Evolutionary conservation across 2,888 invertebrate species (phyloP).

Genomic region (Ochropacha duplaris): DNA sequence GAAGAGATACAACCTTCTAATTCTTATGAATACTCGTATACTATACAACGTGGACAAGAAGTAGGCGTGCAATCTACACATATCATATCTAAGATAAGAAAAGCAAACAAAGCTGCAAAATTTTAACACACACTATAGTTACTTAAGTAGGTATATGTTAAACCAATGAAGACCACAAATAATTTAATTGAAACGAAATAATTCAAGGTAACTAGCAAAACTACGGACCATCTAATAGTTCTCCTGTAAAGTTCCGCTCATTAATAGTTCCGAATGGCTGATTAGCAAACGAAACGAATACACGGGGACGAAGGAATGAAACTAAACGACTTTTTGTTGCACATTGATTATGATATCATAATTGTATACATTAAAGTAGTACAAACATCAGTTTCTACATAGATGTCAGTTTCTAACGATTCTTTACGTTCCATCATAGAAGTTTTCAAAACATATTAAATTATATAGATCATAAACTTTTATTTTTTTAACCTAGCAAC

Average conservation of each 20-base stretch:
- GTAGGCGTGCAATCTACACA: too few species aligned
- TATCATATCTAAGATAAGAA: too few species aligned
- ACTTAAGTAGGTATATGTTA: too few species aligned
- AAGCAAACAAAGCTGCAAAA: too few species aligned
- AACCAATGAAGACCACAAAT: not conserved
- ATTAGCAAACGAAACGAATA: constrained; percentile 2
- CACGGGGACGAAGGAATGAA: constrained; percentile 1
- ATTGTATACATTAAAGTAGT: not conserved
- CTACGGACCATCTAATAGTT: not conserved
- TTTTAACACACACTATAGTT: too few species aligned
- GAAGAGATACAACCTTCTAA: not conserved
- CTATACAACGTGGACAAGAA: too few species aligned
- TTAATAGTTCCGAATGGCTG: not conserved
- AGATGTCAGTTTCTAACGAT: not conserved
- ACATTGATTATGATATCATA: not conserved
- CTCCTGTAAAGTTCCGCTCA: not conserved
- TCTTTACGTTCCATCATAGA: not conserved
- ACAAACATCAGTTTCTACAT: not conserved
- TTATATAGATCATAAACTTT: too few species aligned
- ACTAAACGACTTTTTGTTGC: constrained; percentile 1
- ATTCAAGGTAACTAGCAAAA: not conserved
- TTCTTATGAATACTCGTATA: not conserved
- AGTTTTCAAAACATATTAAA: too few species aligned
- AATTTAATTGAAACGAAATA: not conserved
- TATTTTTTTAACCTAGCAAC: too few species aligned